Conservation (phyloP, 2,888 invertebrate species). For the Mesochorus sp. region DNA sequence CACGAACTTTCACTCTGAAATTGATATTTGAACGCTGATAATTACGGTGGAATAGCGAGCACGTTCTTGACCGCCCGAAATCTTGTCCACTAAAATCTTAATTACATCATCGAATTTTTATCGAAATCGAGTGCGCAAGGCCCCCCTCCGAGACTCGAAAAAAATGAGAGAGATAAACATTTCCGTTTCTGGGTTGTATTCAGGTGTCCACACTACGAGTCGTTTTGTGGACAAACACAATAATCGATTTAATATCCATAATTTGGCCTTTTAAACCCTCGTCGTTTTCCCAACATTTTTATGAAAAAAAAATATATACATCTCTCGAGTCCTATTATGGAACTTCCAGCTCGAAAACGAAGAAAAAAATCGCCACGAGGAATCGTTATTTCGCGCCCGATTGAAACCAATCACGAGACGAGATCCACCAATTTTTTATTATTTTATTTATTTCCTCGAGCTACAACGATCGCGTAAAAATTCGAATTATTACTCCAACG, state of each 20-base stretch:
- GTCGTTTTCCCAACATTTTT: not conserved
- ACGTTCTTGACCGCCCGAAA: no score
- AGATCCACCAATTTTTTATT: not conserved
- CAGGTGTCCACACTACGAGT: not conserved
- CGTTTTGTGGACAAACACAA: no score
- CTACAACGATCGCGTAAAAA: not conserved
- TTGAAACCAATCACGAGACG: not conserved
- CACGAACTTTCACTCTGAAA: not conserved
- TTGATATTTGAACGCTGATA: not conserved
- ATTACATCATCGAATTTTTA: conserved; percentile 44
- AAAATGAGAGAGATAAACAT: conserved; percentile 1
- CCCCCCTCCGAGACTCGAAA: conserved; percentile 18
- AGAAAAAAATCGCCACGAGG: not conserved
- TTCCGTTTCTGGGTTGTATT: not conserved
- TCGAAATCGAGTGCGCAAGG: conserved; percentile 21
- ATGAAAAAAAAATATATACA: not conserved
- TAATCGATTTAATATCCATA: no score
- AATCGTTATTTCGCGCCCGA: conserved; percentile 42
- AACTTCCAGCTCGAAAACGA: not conserved
- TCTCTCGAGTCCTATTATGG: no score
- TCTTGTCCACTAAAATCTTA: no score
- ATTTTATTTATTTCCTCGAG: conserved; percentile 9
- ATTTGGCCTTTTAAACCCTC: no score
- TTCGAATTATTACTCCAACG: not conserved
- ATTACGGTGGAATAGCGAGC: conserved; percentile 17